Evolutionary conservation across 2,888 invertebrate genomes (phyloP), one percentile per base, ranked within the genome.

Genomic region (Cephus nigrinus): DNA sequence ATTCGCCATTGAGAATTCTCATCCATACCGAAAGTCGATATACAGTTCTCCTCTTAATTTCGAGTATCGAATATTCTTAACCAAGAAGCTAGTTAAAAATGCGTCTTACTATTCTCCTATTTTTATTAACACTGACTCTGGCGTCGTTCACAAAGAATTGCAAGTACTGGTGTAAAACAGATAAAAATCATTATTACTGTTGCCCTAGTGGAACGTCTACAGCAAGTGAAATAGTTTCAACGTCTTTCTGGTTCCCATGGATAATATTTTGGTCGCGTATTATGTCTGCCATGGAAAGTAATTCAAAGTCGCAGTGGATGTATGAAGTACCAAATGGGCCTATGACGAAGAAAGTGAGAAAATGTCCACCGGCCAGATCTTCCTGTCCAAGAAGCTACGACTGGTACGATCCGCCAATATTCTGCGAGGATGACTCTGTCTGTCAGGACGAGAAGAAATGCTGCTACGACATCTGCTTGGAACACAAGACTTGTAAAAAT

Each of bases 381-480:
- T 31, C 76, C 12, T 88, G 87, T 79, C 82, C 87, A 31, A 81
- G 86, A 71, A 81, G 34, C 69, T 80, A 80, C 69, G 82, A 86
- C 11, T 87, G 84, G 85, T 81, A 86, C 77, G 80, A 73, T 23
- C 73, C 83, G 1, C 85, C 85, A 23, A 75, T 69, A 23, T 68
- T 73, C 34, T 87, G 88, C 69, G 35, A 83, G n/a, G 32, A 36
- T 4, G 84, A 88, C 71, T 76, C 80, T 5, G 80, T 83, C 9
- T 88, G 88, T 73, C 35, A 72, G n/a, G 30, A 75, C n/a, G 55
- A 5, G 71, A 81, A 84, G 68, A 86, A 84, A 69, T 88, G 88
- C 40, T 88, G 88, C 76, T 86, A 83, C 77, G 88, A 88, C 35
- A 82, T 84, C 30, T 88, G 87, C 33, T 82, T 88, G 40, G 86